These are phyloP conservation scores for Grapholita molesta DNA, from an alignment of 1,140 invertebrate species.

Conservation along the genomic window DNA sequence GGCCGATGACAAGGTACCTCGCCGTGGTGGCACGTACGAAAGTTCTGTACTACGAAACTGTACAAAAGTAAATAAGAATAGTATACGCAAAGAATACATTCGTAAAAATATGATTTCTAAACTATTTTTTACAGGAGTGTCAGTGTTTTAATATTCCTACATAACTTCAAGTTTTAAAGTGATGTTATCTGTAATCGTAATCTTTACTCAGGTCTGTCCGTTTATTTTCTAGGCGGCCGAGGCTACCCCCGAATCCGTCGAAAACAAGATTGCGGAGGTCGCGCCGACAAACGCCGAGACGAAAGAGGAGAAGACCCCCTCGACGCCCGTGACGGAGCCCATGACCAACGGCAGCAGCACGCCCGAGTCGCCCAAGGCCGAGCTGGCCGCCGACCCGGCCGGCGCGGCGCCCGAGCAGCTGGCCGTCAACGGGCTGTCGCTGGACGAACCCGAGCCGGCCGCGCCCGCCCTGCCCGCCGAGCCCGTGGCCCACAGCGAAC, in stretches of 20 bases:
- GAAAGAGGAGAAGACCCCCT: slow-evolving; percentile 70
- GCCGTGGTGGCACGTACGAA: too few relatives aligned
- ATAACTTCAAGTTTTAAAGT: too few relatives aligned
- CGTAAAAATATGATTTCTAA: too few relatives aligned
- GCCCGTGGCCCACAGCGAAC: slow-evolving; percentile 58
- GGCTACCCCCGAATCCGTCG: slow-evolving; percentile 46
- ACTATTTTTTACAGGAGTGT: too few relatives aligned
- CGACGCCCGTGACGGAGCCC: slow-evolving; percentile 74
- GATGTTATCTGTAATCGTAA: not conserved
- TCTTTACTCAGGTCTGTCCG: not conserved
- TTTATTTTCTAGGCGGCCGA: slow-evolving; percentile 56
- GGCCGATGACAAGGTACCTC: slow-evolving; percentile 48
- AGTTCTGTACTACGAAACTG: too few relatives aligned
- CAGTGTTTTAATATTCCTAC: too few relatives aligned
- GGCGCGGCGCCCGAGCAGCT: slow-evolving; percentile 47
- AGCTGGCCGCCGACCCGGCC: slow-evolving; percentile 36
- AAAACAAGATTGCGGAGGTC: slow-evolving; percentile 51
- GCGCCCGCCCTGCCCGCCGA: slow-evolving; percentile 40
- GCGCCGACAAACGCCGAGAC: slow-evolving; percentile 48
- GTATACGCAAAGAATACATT: too few relatives aligned
- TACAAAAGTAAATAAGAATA: too few relatives aligned
- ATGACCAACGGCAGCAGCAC: slow-evolving; percentile 73
- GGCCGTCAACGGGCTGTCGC: slow-evolving; percentile 67
- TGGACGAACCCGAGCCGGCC: slow-evolving; percentile 60
- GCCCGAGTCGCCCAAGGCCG: slow-evolving; percentile 66